Evolutionary conservation across 1,140 invertebrate genomes (phyloP).

Genomic region (Drosophila ohnishii): DNA sequence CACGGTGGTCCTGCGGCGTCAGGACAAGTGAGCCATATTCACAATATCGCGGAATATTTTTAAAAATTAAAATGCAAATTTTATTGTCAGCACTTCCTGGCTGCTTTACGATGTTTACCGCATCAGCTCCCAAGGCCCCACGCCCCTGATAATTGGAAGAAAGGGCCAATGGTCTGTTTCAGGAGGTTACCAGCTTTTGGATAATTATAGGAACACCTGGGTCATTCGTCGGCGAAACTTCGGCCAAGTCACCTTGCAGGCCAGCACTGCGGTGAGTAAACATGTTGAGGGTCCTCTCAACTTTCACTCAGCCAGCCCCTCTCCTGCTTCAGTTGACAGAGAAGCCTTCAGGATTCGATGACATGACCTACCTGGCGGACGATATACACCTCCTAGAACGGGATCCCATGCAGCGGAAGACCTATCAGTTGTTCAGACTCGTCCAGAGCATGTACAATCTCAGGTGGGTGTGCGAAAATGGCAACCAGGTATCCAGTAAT

Average conservation of each 20-base stretch:
- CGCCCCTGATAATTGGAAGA: slow-evolving; percentile 33
- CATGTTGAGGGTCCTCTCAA: not conserved
- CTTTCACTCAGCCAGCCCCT: not conserved
- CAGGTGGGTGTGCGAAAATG: slow-evolving; percentile 69
- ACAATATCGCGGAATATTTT: not conserved
- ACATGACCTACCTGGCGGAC: slow-evolving; percentile 59
- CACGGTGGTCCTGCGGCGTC: slow-evolving; percentile 50
- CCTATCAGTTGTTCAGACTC: slow-evolving; percentile 83
- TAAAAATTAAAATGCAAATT: not conserved
- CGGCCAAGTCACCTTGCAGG: slow-evolving; percentile 82
- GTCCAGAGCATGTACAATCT: slow-evolving; percentile 84
- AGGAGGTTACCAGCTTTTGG: slow-evolving; percentile 35
- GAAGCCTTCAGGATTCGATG: slow-evolving; percentile 48
- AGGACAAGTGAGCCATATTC: slow-evolving; percentile 14
- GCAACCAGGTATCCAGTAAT: not conserved
- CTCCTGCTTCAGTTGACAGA: slow-evolving; percentile 47
- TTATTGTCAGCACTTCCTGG: slow-evolving; percentile 24
- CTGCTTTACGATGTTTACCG: slow-evolving; percentile 69
- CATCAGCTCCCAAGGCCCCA: slow-evolving; percentile 18
- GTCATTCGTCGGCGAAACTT: slow-evolving; percentile 82
- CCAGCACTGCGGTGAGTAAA: slow-evolving; percentile 81
- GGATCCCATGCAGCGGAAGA: slow-evolving; percentile 84
- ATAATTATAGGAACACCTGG: slow-evolving; percentile 21
- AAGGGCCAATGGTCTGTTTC: slow-evolving; percentile 62
- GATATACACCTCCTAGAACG: slow-evolving; percentile 67